Evolutionary conservation across 2,888 invertebrate genomes (phyloP).

Genomic region (Salpingus planirostris): DNA sequence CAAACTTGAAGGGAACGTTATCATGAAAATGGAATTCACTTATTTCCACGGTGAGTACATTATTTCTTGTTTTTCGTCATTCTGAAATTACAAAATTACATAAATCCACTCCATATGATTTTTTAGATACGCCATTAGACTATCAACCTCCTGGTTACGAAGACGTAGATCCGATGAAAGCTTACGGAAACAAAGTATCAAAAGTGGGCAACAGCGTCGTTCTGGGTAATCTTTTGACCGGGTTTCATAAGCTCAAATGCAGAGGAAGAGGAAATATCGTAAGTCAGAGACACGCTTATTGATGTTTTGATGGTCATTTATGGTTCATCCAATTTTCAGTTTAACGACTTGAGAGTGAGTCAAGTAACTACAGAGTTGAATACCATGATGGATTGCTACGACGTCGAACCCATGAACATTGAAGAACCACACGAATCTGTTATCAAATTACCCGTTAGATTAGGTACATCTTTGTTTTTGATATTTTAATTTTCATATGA

Average conservation of each 20-base stretch:
- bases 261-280: constrained; percentile 6
- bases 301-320: neutral
- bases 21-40: constrained; percentile 4
- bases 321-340: too few relatives aligned
- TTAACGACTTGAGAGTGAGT: too few relatives aligned
- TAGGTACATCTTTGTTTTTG: too few relatives aligned
- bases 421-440: too few relatives aligned
- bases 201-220: constrained; percentile 3
- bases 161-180: neutral
- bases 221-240: constrained; percentile 6
- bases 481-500: too few relatives aligned
- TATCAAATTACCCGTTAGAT: too few relatives aligned
- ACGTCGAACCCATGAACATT: too few relatives aligned
- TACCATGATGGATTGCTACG: too few relatives aligned
- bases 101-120: too few relatives aligned
- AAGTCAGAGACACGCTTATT: constrained; percentile 1
- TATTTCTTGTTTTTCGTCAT: too few relatives aligned
- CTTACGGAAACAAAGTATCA: constrained; percentile 2
- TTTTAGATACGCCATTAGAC: constrained; percentile 7
- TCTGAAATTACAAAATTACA: neutral
- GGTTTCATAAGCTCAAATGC: constrained; percentile 7
- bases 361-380: too few relatives aligned
- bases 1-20: constrained; percentile 2
- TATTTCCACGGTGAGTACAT: constrained; percentile 7
- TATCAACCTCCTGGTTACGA: constrained; percentile 10